A percentile compares a stretch with the other conserved stretches of the same genome.
phyloP scores from a whole-genome alignment of 2,113 vertebrate species.

The Pantherophis guttatus region DNA sequence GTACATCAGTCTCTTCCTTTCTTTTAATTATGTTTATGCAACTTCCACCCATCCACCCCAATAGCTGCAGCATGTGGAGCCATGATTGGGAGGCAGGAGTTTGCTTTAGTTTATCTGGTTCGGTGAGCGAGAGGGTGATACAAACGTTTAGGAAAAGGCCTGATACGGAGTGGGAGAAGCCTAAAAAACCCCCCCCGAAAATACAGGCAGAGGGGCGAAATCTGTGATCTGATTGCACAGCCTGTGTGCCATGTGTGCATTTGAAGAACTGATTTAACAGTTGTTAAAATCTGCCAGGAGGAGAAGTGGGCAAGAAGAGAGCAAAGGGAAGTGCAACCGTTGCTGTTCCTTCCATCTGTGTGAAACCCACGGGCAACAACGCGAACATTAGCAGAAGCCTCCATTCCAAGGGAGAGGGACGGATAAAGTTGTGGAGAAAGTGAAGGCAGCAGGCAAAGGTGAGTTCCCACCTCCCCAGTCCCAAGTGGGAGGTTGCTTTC shows the following conservation, averaged over 20 bases:
- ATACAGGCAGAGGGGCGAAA: background rate
- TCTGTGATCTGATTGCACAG: background rate
- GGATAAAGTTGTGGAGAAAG: background rate
- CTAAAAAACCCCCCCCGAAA: background rate
- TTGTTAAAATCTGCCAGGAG: background rate
- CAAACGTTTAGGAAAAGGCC: background rate
- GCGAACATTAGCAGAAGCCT: background rate
- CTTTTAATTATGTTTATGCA: background rate
- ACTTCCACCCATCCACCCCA: background rate
- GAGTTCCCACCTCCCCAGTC: background rate
- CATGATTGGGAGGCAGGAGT: background rate
- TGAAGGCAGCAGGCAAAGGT: background rate
- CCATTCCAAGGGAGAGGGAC: background rate
- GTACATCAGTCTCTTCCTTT: background rate
- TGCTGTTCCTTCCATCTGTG: background rate
- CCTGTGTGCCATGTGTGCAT: background rate
- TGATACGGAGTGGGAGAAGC: background rate
- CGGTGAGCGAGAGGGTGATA: background rate
- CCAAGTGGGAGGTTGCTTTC: constrained; percentile 15
- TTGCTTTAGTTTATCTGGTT: background rate
- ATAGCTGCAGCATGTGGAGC: background rate
- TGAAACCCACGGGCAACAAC: background rate
- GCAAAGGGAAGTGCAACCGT: background rate
- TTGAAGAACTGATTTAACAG: background rate
- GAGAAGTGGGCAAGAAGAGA: background rate